Percentiles rank a stretch among this genome's conserved stretches.
These are phyloP conservation scores for Diplodus sargus DNA, from an alignment of 2,797 vertebrate genomes.

Conservation along the genomic window DNA sequence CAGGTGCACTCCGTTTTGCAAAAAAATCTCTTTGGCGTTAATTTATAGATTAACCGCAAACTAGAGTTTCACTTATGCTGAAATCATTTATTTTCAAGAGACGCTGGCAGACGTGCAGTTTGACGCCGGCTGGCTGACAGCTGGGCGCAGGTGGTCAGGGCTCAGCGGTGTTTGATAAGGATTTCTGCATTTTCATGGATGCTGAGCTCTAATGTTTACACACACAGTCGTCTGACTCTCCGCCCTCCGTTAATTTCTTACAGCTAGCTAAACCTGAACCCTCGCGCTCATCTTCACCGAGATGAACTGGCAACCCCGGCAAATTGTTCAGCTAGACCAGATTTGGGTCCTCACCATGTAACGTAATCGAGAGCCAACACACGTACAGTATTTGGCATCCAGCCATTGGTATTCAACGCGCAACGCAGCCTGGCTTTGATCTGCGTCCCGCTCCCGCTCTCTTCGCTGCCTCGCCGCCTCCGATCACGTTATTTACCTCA, in stretches of 20 bases:
- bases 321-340: background rate
- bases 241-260: background rate
- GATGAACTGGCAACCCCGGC: background rate
- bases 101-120: constrained; percentile 49
- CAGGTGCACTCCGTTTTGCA: constrained; percentile 56
- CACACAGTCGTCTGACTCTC: background rate
- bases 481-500: constrained; percentile 49
- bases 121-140: constrained; percentile 51
- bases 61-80: constrained; percentile 60
- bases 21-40: constrained; percentile 66
- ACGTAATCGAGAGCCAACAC: constrained; percentile 15
- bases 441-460: constrained; percentile 24
- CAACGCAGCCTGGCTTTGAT: constrained; percentile 49
- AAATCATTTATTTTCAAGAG: constrained; percentile 70
- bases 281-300: background rate
- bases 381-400: constrained; percentile 29
- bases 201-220: constrained; percentile 4
- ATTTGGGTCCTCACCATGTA: background rate
- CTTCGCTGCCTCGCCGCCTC: constrained; percentile 21
- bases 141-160: constrained; percentile 67
- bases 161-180: constrained; percentile 59
- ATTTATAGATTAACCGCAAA: constrained; percentile 72
- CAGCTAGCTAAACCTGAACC: background rate
- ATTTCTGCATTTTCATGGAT: constrained; percentile 34
- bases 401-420: constrained; percentile 60